Base-by-base conservation (phyloP, 2,888 invertebrate genomes). In the Phalangium opilio region DNA sequence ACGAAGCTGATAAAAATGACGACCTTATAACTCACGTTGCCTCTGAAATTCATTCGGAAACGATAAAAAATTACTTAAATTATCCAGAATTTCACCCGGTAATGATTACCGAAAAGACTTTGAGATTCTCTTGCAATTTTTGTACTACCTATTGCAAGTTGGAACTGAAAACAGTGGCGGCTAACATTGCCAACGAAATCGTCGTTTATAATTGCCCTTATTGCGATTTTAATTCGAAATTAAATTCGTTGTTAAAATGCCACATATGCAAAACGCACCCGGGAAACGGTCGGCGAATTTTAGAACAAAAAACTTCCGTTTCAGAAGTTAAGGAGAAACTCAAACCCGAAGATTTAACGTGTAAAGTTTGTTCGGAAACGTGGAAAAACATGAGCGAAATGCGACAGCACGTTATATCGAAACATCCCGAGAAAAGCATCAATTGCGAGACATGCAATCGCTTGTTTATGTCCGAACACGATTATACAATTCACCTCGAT, bases 11-110 rank as follows among this genome's bases (percentile, higher is more conserved):
- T 17, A 47, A 46, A 20, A 55, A 58, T 41, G 55, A 56, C 4
- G 57, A 60, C 15, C 54, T 65, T 48, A 38, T 57, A 15, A 48
- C 54, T 20, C 64, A 65, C 49, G 48, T 62, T n/a, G 45, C 46
- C 4, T 50, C 55, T 11, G 50, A 47, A 20, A 55, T 57, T 10
- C 63, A 63, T 19, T 19, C 15, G 1, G 12, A 14, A 19, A 43
- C 38, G 12, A 32, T 27, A 5, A 17, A 3, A 47, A 21, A 21
- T 17, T 27, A 27, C 7, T 11, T 2, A 47, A 21, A 21, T 17
- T 27, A 27, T 8, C 21, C 11, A 17, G 32, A 4, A 19, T 2
- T 43, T 3, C 50, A 51, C 38, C 50, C 50, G 10, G 32, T 51
- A 15, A 51, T 51, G 36, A 32, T 51, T 38, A 19, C 43, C 3